Evolutionary conservation across 2,113 vertebrate species (phyloP).

Genomic region (Megaptera novaeangliae): DNA sequence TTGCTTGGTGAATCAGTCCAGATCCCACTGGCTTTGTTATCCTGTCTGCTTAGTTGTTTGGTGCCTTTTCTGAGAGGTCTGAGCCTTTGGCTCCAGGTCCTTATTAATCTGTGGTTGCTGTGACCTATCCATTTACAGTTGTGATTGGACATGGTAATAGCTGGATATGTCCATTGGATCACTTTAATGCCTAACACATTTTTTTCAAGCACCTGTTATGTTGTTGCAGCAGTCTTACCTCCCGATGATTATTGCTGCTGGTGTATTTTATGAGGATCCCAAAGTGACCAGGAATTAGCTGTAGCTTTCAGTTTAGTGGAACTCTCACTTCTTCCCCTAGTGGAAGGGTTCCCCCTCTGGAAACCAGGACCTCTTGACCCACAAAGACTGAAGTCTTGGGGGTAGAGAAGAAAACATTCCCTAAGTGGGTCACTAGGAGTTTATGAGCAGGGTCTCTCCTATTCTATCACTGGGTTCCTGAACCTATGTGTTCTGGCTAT

Average conservation of each 20-base stretch:
- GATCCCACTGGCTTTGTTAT: not conserved
- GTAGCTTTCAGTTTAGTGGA: not conserved
- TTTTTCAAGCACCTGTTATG: not conserved
- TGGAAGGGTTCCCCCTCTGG: not conserved
- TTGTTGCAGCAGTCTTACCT: not conserved
- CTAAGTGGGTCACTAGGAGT: not conserved
- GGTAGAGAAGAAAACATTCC: not conserved
- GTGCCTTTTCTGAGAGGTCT: not conserved
- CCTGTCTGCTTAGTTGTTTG: too few relatives aligned
- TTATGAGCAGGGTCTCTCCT: not conserved
- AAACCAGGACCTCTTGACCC: not conserved
- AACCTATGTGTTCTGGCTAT: not conserved
- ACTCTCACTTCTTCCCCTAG: not conserved
- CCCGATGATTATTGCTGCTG: not conserved
- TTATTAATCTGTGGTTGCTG: not conserved
- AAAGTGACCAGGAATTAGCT: not conserved
- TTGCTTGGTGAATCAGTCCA: not conserved
- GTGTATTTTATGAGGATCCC: not conserved
- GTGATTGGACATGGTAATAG: not conserved
- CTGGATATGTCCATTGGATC: not conserved
- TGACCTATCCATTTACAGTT: not conserved
- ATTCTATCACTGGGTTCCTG: not conserved
- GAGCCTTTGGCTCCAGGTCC: not conserved
- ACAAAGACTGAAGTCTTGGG: not conserved
- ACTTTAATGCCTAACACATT: not conserved